Evolutionary conservation across 2,113 vertebrate genomes (phyloP).

Genomic region (Urocitellus parryii): DNA sequence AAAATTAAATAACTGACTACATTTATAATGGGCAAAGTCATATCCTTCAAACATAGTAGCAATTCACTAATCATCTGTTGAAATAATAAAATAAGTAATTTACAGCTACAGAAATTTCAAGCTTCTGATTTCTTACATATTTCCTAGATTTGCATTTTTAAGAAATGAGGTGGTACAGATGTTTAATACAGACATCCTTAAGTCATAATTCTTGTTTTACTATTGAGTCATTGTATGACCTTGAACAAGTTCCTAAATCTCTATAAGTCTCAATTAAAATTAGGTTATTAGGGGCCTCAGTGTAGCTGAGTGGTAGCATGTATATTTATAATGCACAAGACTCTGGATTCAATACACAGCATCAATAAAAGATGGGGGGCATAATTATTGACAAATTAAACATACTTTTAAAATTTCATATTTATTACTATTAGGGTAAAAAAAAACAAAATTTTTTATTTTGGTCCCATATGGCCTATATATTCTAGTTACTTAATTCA

Average conservation of each 20-base stretch:
- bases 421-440: background rate
- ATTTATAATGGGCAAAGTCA: constrained; percentile 17
- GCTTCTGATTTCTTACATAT: constrained; percentile 29
- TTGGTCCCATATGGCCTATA: background rate
- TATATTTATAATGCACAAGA: too few relatives aligned
- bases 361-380: background rate
- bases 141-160: constrained; percentile 17
- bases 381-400: background rate
- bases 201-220: background rate
- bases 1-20: background rate
- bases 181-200: background rate
- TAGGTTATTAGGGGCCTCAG: background rate
- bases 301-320: too few relatives aligned
- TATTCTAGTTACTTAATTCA: constrained; percentile 4
- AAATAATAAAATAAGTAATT: background rate
- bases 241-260: background rate
- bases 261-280: constrained; percentile 6
- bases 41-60: background rate
- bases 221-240: background rate
- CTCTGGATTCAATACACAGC: background rate
- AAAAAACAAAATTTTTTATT: background rate
- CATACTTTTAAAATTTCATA: background rate
- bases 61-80: background rate
- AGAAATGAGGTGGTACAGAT: background rate
- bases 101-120: constrained; percentile 37